Percentiles rank a stretch among this genome's conserved stretches.
Evolutionary conservation across 2,888 invertebrate species (phyloP).

Genomic region (Eristalis intricaria): DNA sequence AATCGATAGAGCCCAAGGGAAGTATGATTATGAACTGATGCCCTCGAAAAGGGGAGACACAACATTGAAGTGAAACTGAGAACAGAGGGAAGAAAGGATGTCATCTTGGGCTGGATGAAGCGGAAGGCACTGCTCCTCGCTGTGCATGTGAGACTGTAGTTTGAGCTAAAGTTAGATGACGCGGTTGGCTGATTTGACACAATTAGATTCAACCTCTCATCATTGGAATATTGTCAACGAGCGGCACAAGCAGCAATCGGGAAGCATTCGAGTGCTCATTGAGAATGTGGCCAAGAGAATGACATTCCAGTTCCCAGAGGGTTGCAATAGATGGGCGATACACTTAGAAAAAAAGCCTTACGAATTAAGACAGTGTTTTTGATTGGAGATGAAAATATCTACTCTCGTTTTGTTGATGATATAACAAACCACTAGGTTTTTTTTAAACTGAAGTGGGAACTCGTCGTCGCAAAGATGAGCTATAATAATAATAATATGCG

Average conservation of each 20-base stretch:
- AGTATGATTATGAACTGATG: constrained; percentile 28
- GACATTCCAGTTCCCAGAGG: constrained; percentile 4
- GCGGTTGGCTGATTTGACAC: constrained; percentile 28
- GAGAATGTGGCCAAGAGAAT: constrained; percentile 22
- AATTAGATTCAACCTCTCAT: constrained; percentile 39
- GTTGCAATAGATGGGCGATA: constrained; percentile 1
- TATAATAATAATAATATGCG: too few relatives aligned
- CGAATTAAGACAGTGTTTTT: too few relatives aligned
- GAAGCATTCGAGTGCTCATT: constrained; percentile 21
- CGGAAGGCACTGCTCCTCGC: neutral
- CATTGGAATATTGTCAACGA: constrained; percentile 38
- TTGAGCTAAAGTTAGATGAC: constrained; percentile 23
- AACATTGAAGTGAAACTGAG: neutral
- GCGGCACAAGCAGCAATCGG: constrained; percentile 23
- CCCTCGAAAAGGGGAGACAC: neutral
- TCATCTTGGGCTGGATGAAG: neutral
- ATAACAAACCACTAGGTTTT: too few relatives aligned
- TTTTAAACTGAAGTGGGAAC: too few relatives aligned
- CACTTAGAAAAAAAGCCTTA: constrained; percentile 13
- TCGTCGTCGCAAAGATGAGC: too few relatives aligned
- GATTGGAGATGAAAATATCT: too few relatives aligned
- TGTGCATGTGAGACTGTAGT: constrained; percentile 25
- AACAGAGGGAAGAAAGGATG: neutral
- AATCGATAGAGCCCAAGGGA: constrained; percentile 29
- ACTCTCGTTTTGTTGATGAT: too few relatives aligned